A percentile compares a stretch with the other conserved stretches of the same genome.
Evolutionary conservation across 2,797 vertebrate species (phyloP).

Genomic region (Psittacula derbiana): DNA sequence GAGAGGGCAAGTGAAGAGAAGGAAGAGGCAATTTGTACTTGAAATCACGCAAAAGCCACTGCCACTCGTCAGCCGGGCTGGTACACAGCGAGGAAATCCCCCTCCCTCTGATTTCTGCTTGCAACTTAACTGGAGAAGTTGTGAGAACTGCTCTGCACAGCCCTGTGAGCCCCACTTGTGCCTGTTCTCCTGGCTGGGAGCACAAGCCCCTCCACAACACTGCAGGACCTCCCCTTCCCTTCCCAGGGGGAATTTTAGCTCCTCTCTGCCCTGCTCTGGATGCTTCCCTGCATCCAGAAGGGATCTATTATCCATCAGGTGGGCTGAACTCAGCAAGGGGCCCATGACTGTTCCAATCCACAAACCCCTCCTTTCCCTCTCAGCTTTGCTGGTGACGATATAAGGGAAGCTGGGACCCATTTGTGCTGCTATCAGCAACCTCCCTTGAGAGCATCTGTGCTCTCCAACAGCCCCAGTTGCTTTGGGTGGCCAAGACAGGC

Average conservation of each 20-base stretch:
- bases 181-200: background rate
- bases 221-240: background rate
- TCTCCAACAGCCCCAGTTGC: background rate
- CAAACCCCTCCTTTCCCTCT: background rate
- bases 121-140: background rate
- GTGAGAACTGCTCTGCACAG: background rate
- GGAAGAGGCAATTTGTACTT: background rate
- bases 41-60: background rate
- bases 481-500: background rate
- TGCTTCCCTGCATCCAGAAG: background rate
- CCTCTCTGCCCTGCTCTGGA: background rate
- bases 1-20: background rate
- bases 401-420: background rate
- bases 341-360: background rate
- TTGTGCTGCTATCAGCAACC: background rate
- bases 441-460: rapidly evolving
- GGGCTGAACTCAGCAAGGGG: background rate
- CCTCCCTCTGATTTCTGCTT: background rate
- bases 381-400: background rate
- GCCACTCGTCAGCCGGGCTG: background rate
- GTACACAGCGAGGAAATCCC: background rate
- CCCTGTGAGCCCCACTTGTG: background rate
- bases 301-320: background rate
- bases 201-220: background rate
- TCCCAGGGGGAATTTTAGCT: background rate